phyloP scores from a whole-genome alignment of 2,113 vertebrate species.

The Myotis brandtii region DNA sequence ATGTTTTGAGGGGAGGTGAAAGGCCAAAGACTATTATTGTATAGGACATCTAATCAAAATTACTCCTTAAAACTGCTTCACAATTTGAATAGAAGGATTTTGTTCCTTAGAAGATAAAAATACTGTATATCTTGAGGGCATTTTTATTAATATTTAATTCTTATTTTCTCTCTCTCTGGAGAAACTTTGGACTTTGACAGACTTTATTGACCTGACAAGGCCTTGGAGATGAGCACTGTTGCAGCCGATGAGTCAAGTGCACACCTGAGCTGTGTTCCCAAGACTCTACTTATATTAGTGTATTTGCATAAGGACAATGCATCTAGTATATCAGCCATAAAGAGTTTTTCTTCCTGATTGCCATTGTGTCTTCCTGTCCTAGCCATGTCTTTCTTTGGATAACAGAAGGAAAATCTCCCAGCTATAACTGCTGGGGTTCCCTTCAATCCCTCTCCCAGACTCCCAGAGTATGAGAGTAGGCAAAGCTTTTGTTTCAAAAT shows the following conservation, averaged over 20 bases:
- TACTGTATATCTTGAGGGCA: not conserved
- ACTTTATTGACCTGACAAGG: not conserved
- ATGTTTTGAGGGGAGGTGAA: not conserved
- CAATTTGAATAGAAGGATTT: conserved; percentile 1
- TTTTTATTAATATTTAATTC: conserved; percentile 35
- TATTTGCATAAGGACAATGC: not conserved
- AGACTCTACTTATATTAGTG: conserved; percentile 7
- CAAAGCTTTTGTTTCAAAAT: not conserved
- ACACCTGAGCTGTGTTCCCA: not conserved
- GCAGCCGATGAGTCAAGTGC: not conserved
- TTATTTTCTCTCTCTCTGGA: not conserved
- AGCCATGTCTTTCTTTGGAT: not conserved
- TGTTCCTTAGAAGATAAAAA: not conserved
- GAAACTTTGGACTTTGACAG: not conserved
- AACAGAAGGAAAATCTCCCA: not conserved
- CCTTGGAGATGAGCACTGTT: not conserved
- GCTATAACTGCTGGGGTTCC: not conserved
- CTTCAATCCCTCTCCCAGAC: fast-evolving
- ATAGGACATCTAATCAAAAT: conserved; percentile 13
- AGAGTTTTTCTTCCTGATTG: conserved; percentile 70
- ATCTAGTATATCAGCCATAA: not conserved
- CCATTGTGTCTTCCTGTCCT: not conserved
- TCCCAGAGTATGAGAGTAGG: not conserved
- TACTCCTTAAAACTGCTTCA: not conserved
- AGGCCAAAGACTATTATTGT: conserved; percentile 1